Evolutionary conservation across 2,113 vertebrate species (phyloP).

Genomic region (Lepus europaeus): DNA sequence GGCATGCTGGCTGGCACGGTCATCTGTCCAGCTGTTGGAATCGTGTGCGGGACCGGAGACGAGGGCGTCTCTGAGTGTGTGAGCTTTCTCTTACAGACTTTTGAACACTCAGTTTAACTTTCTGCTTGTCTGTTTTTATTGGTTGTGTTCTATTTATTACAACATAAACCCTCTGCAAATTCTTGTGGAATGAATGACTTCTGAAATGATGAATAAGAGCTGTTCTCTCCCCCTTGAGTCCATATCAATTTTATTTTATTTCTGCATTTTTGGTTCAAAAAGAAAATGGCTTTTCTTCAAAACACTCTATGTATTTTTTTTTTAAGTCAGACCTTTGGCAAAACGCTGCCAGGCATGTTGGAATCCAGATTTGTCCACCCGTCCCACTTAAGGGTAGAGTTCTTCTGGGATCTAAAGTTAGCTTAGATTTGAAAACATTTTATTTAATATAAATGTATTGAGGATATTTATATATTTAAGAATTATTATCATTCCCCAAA

Average conservation of each 20-base stretch:
- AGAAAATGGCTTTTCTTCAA: constrained; percentile 30
- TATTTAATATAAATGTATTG: constrained; percentile 1
- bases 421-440: constrained; percentile 45
- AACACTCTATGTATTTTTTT: background rate
- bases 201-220: constrained; percentile 7
- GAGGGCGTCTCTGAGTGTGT: background rate
- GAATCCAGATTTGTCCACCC: background rate
- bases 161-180: constrained; percentile 20
- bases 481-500: constrained; percentile 43
- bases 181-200: constrained; percentile 39
- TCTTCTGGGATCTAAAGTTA: background rate
- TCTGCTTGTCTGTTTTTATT: background rate
- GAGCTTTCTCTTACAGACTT: background rate
- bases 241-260: constrained; percentile 9
- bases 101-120: background rate
- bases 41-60: background rate
- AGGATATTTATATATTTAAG: constrained; percentile 49
- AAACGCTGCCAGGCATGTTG: background rate
- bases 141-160: background rate
- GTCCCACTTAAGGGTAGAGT: background rate
- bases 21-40: background rate
- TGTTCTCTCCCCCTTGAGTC: background rate
- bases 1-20: background rate
- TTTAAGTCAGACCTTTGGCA: background rate
- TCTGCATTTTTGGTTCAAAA: constrained; percentile 42